Conservation (phyloP, 1,140 invertebrate species). For the Drosophila nikananu region DNA sequence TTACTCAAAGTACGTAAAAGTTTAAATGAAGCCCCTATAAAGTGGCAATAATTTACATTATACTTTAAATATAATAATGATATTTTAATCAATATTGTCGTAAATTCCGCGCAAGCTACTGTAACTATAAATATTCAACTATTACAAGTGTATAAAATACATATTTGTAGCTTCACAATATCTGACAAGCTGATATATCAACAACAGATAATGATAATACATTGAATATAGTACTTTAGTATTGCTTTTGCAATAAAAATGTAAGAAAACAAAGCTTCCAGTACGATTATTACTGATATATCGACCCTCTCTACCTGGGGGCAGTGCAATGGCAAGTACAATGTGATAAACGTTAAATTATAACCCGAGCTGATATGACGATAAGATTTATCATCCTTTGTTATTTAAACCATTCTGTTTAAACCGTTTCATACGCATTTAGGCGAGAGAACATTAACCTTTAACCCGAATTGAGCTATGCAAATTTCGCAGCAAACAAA, state of each 20-base stretch:
- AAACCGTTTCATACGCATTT: neutral
- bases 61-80: neutral
- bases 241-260: neutral
- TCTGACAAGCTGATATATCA: conserved; percentile 1
- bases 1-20: neutral
- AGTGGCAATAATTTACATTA: neutral
- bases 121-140: conserved; percentile 1
- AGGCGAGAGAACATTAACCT: conserved; percentile 19
- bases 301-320: neutral
- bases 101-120: neutral
- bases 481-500: conserved; percentile 8
- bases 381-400: conserved; percentile 41
- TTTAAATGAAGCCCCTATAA: neutral
- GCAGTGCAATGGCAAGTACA: neutral
- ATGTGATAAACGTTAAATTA: conserved; percentile 33
- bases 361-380: conserved; percentile 29
- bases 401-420: conserved; percentile 11
- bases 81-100: neutral
- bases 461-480: conserved; percentile 9
- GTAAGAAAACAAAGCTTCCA: neutral
- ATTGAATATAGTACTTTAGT: neutral
- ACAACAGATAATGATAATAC: neutral
- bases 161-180: conserved; percentile 1
- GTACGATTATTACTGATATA: neutral
- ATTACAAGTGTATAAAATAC: conserved; percentile 2